These are phyloP conservation scores for Hypena proboscidalis DNA, from an alignment of 2,888 invertebrate genomes.

Conservation along the genomic window DNA sequence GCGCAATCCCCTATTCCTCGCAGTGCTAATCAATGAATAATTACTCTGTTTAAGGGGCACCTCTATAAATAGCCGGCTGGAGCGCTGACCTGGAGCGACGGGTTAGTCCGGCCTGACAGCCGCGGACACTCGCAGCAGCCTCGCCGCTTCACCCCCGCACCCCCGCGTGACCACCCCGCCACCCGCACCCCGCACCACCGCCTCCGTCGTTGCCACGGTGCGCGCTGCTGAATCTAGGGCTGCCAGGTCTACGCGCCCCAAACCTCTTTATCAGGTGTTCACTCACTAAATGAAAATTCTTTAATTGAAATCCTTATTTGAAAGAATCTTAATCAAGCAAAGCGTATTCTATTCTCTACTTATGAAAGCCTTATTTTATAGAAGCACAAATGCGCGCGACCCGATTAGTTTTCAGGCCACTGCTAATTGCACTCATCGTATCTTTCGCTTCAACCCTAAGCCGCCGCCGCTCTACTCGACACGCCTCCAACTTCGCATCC, in stretches of 20 bases:
- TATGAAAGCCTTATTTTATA: conserved; percentile 26
- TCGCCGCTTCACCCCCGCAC: conserved; percentile 52
- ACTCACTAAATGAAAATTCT: conserved; percentile 9
- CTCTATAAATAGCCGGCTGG: conserved; percentile 85
- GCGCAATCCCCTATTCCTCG: conserved; percentile 84
- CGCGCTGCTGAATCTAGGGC: conserved; percentile 30
- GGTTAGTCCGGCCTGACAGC: conserved; percentile 83
- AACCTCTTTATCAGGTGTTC: conserved; percentile 10
- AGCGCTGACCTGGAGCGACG: conserved; percentile 85
- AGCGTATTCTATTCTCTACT: conserved; percentile 22
- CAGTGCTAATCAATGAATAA: conserved; percentile 86
- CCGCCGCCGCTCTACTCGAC: conserved; percentile 63
- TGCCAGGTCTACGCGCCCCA: conserved; percentile 26
- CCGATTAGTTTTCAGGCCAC: conserved; percentile 31
- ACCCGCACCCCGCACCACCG: conserved; percentile 37
- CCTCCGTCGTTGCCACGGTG: conserved; percentile 29
- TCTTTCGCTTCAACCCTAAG: conserved; percentile 47
- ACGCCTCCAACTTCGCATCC: conserved; percentile 77
- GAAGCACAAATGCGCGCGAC: conserved; percentile 19
- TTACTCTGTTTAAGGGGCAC: conserved; percentile 86
- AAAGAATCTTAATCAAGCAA: conserved; percentile 20
- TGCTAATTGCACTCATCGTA: conserved; percentile 20
- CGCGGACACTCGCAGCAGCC: conserved; percentile 78
- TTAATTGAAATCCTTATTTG: conserved; percentile 13
- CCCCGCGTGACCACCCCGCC: no score